Evolutionary conservation across 35 echinoderm and acorn worm genomes (phyloP).

Genomic region (Holothuria glaberrima): DNA sequence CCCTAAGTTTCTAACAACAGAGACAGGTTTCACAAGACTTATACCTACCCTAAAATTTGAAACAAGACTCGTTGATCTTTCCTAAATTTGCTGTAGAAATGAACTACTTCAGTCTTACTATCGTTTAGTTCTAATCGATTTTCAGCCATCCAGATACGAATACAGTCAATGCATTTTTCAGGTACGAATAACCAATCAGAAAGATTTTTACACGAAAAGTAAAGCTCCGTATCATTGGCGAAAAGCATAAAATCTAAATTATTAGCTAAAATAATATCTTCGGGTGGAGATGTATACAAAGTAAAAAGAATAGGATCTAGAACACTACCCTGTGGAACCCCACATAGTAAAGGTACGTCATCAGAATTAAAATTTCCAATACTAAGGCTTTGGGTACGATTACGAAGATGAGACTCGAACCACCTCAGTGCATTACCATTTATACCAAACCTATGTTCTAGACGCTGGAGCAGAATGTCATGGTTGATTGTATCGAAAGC

Average conservation of each 20-base stretch:
- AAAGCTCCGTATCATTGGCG: slow-evolving; percentile 9
- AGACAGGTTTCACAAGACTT: slow-evolving; percentile 16
- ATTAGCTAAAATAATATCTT: slow-evolving; percentile 50
- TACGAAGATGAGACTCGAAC: slow-evolving; percentile 39
- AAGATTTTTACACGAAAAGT: neutral
- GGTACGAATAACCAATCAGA: slow-evolving; percentile 20
- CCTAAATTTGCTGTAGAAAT: slow-evolving; percentile 42
- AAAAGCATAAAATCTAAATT: slow-evolving; percentile 38
- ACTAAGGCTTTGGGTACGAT: slow-evolving; percentile 13
- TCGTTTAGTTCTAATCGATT: slow-evolving; percentile 6
- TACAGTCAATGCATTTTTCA: slow-evolving; percentile 16
- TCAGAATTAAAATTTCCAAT: neutral
- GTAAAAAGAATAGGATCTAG: slow-evolving; percentile 33
- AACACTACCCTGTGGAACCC: slow-evolving; percentile 17
- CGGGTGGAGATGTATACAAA: slow-evolving; percentile 29
- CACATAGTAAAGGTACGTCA: neutral
- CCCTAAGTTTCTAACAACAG: slow-evolving; percentile 21
- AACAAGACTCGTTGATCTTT: slow-evolving; percentile 10
- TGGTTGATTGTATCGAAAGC: slow-evolving; percentile 84
- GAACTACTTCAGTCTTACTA: slow-evolving; percentile 44
- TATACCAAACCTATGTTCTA: slow-evolving; percentile 38
- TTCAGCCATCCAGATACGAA: slow-evolving; percentile 4
- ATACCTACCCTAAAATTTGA: slow-evolving; percentile 7
- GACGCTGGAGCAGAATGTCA: slow-evolving; percentile 61
- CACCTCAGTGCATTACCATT: slow-evolving; percentile 24